Evolutionary conservation across 23 tunicate species (phyloP), one percentile per base, ranked within the genome.

Genomic region (Halocynthia aurantium): DNA sequence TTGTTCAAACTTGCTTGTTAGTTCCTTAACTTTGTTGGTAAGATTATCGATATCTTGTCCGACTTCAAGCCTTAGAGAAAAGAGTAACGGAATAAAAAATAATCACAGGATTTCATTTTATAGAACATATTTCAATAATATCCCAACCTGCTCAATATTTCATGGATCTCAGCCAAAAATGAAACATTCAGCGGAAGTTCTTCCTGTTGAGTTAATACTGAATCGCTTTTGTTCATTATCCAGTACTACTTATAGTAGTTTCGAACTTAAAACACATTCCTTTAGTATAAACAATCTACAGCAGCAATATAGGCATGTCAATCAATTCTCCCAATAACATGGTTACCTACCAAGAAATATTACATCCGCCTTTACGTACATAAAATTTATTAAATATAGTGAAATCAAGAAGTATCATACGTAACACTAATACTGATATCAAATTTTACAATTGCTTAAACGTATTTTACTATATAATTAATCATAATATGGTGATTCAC

Each of bases 21-120:
- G 63, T 52, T 84, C 85, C 0, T 70, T 69, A 21, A 89, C 88
- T 80, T 89, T 89, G 51, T 80, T 83, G 61, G 82, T 84, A 11
- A 89, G 80, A 70, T 61, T 89, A 70, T 89, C 96, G 69, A 89
- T 79, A 53, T 84, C 96, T 50, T 83, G 85, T 19, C 88, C 96
- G 63, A 77, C 72, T 69, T 89, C 96, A 22, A 89, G 60, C 20
- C 88, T 74, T 8, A 5, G 51, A 72, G 19, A 6, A 44, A 5
- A 67, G 4, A 15, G 21, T 31, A 31, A 31, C 44, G 44, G 44
- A 12, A n/a, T n/a, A n/a, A 67, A 67, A 15, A 19, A 20, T 20
- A 67, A 0, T 15, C 17, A 67, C 5, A 2, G 11, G 17, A 19
- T 19, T 1, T 13, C 2, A 58, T 58, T 58, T 58, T 13, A 58